Percentiles rank a stretch among this genome's conserved stretches.
Evolutionary conservation across 1,140 invertebrate genomes (phyloP).

Genomic region (Pseudoatta argentina): DNA sequence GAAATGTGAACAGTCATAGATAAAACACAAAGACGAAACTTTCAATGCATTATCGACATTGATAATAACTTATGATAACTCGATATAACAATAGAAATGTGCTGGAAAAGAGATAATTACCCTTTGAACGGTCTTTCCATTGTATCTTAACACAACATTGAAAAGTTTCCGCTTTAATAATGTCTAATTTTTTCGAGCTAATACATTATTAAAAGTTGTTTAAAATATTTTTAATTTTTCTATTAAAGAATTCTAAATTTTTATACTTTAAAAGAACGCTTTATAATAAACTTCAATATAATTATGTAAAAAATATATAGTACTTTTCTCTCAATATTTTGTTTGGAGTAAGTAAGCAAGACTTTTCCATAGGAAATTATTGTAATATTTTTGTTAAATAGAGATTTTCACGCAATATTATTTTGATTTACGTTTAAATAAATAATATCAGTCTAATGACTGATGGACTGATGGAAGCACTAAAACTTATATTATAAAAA

Average conservation of each 20-base stretch:
- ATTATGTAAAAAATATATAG: conserved; percentile 22
- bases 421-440: not conserved
- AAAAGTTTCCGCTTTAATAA: not conserved
- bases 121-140: not conserved
- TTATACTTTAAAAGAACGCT: not conserved
- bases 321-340: not conserved
- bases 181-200: not conserved
- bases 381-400: not conserved
- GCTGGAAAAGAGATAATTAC: conserved; percentile 1
- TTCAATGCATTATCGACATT: not conserved
- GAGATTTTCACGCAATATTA: not conserved
- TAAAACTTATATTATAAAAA: not conserved
- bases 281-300: not conserved
- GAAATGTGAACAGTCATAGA: conserved; percentile 3
- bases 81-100: not conserved
- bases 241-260: not conserved
- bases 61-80: not conserved
- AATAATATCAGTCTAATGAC: not conserved
- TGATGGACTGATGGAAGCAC: not conserved
- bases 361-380: not conserved
- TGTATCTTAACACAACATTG: not conserved
- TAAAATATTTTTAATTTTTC: conserved; percentile 1
- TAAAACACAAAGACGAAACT: not conserved
- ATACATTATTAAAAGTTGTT: conserved; percentile 19
- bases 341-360: not conserved